Evolutionary conservation across 2,888 invertebrate species (phyloP).

Genomic region (Pteria penguin): DNA sequence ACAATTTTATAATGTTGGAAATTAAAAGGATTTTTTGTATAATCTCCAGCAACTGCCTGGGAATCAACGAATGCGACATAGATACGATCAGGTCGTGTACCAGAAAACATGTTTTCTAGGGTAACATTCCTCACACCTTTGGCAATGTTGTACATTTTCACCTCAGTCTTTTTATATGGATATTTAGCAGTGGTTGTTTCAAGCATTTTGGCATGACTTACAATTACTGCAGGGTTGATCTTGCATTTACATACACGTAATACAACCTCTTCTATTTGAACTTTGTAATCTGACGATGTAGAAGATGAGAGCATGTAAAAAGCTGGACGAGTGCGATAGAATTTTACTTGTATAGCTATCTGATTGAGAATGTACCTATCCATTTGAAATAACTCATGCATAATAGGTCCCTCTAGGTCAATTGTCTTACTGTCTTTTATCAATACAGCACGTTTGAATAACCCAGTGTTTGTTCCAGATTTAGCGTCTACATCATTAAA

Average conservation of each 20-base stretch:
- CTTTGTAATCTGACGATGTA: conserved; percentile 6
- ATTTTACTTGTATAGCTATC: conserved; percentile 30
- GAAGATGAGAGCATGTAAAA: conserved; percentile 14
- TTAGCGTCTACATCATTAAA: conserved; percentile 15
- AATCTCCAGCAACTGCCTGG: conserved; percentile 40
- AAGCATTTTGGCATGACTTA: conserved; percentile 31
- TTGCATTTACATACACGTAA: conserved; percentile 20
- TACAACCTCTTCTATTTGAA: conserved; percentile 24
- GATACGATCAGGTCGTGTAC: conserved; percentile 36
- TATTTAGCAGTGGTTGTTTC: conserved; percentile 35
- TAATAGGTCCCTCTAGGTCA: conserved; percentile 43
- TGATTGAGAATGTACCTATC: conserved; percentile 33
- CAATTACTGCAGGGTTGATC: conserved; percentile 12
- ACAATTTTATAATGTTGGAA: conserved; percentile 40
- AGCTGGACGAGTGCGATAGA: conserved; percentile 15
- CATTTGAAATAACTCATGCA: conserved; percentile 17
- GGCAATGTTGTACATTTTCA: conserved; percentile 34
- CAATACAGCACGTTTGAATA: conserved; percentile 23
- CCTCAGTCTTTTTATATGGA: conserved; percentile 26
- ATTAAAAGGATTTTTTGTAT: conserved; percentile 43
- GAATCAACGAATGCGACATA: conserved; percentile 39
- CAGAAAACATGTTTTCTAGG: conserved; percentile 45
- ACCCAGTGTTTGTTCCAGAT: conserved; percentile 24
- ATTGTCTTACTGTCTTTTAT: conserved; percentile 25
- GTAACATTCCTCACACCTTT: conserved; percentile 25